These are phyloP conservation scores for Herpetotheres cachinnans DNA, from an alignment of 2,113 vertebrate genomes.

Conservation along the genomic window DNA sequence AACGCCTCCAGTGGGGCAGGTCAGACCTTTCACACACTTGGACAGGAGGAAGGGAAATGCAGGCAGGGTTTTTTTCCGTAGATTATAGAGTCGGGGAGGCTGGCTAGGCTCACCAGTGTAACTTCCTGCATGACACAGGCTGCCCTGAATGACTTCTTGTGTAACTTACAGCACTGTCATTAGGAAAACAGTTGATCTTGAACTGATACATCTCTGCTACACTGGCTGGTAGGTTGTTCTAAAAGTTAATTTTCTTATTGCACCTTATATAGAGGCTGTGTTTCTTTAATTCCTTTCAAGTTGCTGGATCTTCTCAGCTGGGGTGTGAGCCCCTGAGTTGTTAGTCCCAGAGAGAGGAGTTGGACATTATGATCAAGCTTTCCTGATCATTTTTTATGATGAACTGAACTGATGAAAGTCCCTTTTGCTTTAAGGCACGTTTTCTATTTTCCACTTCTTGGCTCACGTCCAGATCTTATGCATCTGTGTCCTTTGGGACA, in stretches of 20 bases:
- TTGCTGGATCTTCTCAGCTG: background rate
- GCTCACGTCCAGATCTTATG: background rate
- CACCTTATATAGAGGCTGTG: background rate
- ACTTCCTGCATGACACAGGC: conserved; percentile 58
- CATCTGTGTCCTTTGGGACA: conserved; percentile 13
- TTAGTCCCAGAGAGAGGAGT: background rate
- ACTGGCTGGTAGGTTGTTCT: background rate
- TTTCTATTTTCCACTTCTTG: conserved; percentile 17
- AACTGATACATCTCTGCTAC: background rate
- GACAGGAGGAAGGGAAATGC: conserved; percentile 32
- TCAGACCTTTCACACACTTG: conserved; percentile 69
- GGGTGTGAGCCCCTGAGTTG: background rate
- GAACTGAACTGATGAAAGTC: background rate
- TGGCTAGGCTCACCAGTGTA: background rate
- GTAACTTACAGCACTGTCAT: background rate
- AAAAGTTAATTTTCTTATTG: background rate
- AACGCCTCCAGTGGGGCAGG: conserved; percentile 12
- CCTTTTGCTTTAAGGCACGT: conserved; percentile 18
- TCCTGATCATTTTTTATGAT: background rate
- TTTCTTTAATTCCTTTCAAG: background rate
- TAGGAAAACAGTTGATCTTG: conserved; percentile 14
- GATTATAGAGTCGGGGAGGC: conserved; percentile 27
- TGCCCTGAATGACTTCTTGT: conserved; percentile 27
- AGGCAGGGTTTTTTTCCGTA: conserved; percentile 42
- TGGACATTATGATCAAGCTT: background rate